These are phyloP conservation scores for Macrobrachium rosenbergii DNA, from an alignment of 1,140 invertebrate species.

Conservation along the genomic window DNA sequence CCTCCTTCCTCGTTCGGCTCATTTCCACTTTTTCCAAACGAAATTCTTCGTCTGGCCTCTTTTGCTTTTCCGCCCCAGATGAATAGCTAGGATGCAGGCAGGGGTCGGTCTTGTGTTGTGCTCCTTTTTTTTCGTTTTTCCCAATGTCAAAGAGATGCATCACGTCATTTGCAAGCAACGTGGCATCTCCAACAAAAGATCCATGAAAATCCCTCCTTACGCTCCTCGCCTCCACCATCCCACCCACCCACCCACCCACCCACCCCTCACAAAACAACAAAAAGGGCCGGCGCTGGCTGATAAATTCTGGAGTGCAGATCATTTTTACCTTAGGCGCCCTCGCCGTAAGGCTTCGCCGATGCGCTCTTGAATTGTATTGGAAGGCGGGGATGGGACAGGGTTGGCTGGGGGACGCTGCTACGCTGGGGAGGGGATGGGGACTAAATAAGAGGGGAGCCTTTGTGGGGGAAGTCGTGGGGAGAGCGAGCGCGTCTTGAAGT, in stretches of 20 bases:
- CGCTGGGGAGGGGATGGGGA: neutral
- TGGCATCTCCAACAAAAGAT: constrained; percentile 4
- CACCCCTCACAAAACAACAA: neutral
- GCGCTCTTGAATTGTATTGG: neutral
- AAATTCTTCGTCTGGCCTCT: too few relatives aligned
- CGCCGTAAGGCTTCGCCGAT: too few relatives aligned
- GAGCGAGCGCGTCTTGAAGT: constrained; percentile 14
- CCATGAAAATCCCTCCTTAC: neutral
- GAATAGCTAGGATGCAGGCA: too few relatives aligned
- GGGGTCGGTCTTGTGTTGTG: too few relatives aligned
- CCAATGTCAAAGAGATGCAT: too few relatives aligned
- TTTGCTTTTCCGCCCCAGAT: too few relatives aligned
- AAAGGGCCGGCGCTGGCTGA: neutral
- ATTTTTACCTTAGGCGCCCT: neutral
- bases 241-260: neutral
- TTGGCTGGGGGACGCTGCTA: neutral
- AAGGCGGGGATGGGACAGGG: neutral
- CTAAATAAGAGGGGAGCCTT: neutral
- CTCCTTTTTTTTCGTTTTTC: too few relatives aligned
- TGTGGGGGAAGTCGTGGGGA: neutral
- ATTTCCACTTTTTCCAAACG: constrained; percentile 6
- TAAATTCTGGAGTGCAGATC: neutral
- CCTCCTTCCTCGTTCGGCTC: constrained; percentile 13
- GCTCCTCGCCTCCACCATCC: neutral
- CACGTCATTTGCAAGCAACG: too few relatives aligned